These are phyloP conservation scores for Semnopithecus entellus DNA, from an alignment of 2,113 vertebrate genomes.

Conservation along the genomic window DNA sequence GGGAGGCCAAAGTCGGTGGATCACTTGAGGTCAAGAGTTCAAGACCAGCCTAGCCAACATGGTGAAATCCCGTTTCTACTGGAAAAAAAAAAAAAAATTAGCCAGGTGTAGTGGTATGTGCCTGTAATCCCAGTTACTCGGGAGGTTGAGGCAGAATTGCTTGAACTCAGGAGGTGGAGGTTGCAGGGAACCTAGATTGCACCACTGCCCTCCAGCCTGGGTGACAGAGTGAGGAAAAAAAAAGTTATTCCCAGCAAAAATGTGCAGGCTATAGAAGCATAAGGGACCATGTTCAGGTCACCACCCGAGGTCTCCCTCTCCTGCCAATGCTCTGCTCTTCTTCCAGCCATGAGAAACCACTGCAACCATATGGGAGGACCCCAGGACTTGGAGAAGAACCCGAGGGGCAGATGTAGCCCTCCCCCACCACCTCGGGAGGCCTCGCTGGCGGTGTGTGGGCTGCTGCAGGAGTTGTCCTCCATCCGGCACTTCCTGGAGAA, in stretches of 20 bases:
- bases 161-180: too few relatives aligned
- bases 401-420: constrained; percentile 45
- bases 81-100: too few relatives aligned
- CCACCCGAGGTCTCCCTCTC: not conserved
- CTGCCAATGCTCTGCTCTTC: not conserved
- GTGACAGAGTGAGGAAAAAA: too few relatives aligned
- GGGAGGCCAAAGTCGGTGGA: too few relatives aligned
- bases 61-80: too few relatives aligned
- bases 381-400: constrained; percentile 75
- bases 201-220: too few relatives aligned
- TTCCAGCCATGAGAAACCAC: constrained; percentile 86
- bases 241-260: not conserved
- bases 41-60: too few relatives aligned
- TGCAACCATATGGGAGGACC: constrained; percentile 78
- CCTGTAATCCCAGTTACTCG: too few relatives aligned
- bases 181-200: too few relatives aligned
- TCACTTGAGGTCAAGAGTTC: too few relatives aligned
- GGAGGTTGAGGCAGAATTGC: too few relatives aligned
- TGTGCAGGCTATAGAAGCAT: not conserved
- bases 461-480: constrained; percentile 90
- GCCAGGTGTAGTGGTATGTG: too few relatives aligned
- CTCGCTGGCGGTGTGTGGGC: constrained; percentile 77
- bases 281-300: not conserved
- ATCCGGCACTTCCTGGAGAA: constrained; percentile 93
- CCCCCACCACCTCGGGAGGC: constrained; percentile 70